Evolutionary conservation across 2,113 vertebrate genomes (phyloP), one percentile per base, ranked within the genome.

Genomic region (Barbus barbus): DNA sequence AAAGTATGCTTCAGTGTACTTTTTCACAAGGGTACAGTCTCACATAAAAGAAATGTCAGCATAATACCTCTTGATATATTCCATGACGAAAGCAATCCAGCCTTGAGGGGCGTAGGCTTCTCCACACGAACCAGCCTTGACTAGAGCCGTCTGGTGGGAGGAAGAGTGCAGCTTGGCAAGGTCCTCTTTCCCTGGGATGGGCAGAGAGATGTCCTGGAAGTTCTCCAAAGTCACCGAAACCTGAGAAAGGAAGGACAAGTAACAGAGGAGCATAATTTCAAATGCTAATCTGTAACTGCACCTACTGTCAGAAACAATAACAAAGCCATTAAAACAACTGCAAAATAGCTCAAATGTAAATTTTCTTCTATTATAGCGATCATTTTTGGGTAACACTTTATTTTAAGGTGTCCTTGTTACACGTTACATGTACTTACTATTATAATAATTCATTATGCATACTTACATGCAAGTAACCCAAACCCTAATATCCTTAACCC

Each of bases 141-240:
- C 95, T 86, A 99, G 89, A 69, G 97, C 95, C 1, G 96, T 97
- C 92, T 97, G 97, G 90, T 99, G 98, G 84, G 94, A 97, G 24
- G 97, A 94, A 1, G 97, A 99, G 92, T 99, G 98, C 71, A 99
- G 95, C 91, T 97, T 99, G 84, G 98, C 98, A 88, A 99, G 95
- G 92, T 99, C 98, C 91, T 99, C 98, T 91, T 99, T 99, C 72
- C 98, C 98, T 8, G 98, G 98, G 91, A 99, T 99, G 86, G 98
- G 98, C 92, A 99, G 93, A 60, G 98, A 99, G 85, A 99, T 96
- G 92, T 99, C 98, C 93, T 99, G 98, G 94, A 99, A 99, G 91
- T 97, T 98, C 94, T 99, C 98, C 91, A 99, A 92, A 31, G 96
- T 99, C 90, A 99, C 96, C 7, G 98, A 99, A 16, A 99, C 95